Evolutionary conservation across 2,113 vertebrate genomes (phyloP).

Genomic region (Tricholaema leucomelas): DNA sequence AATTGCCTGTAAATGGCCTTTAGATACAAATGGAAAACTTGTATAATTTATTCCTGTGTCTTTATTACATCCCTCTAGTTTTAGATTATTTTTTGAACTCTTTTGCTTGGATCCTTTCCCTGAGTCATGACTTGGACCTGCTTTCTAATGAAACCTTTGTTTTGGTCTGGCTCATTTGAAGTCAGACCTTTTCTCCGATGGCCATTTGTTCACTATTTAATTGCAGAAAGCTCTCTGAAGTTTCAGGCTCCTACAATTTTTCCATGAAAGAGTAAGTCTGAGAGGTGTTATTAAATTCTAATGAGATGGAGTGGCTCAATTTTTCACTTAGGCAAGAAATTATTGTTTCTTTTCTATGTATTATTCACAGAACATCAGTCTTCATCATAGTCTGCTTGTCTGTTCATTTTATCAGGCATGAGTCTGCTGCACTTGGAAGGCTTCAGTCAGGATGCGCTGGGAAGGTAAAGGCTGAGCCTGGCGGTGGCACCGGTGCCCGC

Average conservation of each 20-base stretch:
- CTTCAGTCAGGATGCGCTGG: neutral
- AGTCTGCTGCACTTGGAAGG: neutral
- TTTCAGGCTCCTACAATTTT: neutral
- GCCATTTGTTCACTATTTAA: neutral
- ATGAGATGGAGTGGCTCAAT: fast-evolving
- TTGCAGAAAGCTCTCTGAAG: neutral
- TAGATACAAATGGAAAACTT: neutral
- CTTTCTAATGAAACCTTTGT: neutral
- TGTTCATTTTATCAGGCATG: neutral
- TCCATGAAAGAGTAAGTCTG: neutral
- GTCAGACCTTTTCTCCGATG: neutral
- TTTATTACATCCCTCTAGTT: neutral
- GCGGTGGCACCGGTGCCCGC: fast-evolving
- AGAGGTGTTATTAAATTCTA: neutral
- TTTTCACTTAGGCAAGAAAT: neutral
- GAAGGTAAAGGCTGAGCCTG: neutral
- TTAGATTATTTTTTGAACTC: neutral
- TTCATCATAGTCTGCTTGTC: neutral
- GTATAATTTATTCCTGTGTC: neutral
- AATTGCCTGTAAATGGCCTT: neutral
- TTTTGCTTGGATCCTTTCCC: neutral
- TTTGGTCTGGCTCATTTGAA: neutral
- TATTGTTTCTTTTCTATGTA: neutral
- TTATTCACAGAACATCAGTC: neutral
- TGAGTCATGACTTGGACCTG: neutral